These are phyloP conservation scores for Oceanodroma tethys DNA, from an alignment of 2,113 vertebrate species.

Conservation along the genomic window DNA sequence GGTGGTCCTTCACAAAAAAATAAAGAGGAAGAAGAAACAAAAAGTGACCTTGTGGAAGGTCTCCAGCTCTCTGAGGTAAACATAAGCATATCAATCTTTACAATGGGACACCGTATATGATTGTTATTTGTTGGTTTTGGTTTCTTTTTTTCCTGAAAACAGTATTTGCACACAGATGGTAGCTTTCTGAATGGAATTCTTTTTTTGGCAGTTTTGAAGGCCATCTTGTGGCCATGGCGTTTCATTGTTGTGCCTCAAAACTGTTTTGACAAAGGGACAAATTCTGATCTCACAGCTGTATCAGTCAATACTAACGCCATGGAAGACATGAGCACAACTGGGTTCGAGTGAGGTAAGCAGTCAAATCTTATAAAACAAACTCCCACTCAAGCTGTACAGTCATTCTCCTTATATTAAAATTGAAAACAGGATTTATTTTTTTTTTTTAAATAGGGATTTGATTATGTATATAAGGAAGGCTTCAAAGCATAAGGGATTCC, in stretches of 20 bases:
- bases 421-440: not conserved
- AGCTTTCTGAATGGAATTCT: not conserved
- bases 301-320: not conserved
- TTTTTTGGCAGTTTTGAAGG: slow-evolving; percentile 12
- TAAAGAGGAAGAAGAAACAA: not conserved
- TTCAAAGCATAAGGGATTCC: not conserved
- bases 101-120: not conserved
- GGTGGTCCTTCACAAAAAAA: not conserved
- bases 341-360: not conserved
- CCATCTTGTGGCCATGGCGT: not conserved
- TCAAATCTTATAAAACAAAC: not conserved
- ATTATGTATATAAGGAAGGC: not conserved
- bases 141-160: not conserved
- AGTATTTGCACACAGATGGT: not conserved
- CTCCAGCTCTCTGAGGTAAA: not conserved
- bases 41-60: not conserved
- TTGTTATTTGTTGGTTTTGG: not conserved
- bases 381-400: not conserved
- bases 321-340: not conserved
- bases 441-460: not conserved
- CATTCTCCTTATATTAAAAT: not conserved
- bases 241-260: not conserved
- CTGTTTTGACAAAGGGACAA: not conserved
- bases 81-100: not conserved
- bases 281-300: not conserved